phyloP scores from a whole-genome alignment of 2,113 vertebrate genomes.

The Nettapus auritus region DNA sequence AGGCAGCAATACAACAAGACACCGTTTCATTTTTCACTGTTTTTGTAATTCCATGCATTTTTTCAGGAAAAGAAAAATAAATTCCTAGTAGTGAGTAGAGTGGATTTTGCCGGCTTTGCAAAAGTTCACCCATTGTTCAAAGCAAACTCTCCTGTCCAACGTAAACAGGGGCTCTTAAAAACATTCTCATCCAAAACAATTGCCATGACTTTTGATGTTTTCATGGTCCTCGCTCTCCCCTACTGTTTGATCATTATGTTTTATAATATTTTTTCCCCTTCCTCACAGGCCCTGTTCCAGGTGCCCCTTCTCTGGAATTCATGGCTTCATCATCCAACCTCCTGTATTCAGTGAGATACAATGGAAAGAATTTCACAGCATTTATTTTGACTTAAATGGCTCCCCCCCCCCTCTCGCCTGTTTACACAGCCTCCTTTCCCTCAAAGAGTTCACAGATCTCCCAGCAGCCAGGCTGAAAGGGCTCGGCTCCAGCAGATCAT shows the following conservation, averaged over 20 bases:
- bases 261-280: conserved; percentile 66
- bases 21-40: background rate
- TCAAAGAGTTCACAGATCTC: background rate
- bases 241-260: conserved; percentile 58
- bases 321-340: conserved; percentile 23
- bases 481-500: background rate
- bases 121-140: conserved; percentile 67
- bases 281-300: conserved; percentile 44
- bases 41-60: background rate
- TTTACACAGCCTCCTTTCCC: conserved; percentile 25
- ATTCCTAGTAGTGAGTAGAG: background rate
- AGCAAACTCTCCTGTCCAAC: conserved; percentile 46
- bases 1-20: background rate
- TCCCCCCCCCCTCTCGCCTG: background rate
- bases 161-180: conserved; percentile 65
- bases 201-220: conserved; percentile 63
- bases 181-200: conserved; percentile 66
- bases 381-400: conserved; percentile 41
- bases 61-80: background rate
- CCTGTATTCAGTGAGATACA: conserved; percentile 50
- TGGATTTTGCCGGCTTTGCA: conserved; percentile 61
- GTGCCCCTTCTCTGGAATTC: conserved; percentile 64
- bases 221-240: conserved; percentile 42
- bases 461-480: background rate
- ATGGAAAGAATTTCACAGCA: conserved; percentile 58